Evolutionary conservation across 2,888 invertebrate species (phyloP).

Genomic region (Anarsia innoxiella): DNA sequence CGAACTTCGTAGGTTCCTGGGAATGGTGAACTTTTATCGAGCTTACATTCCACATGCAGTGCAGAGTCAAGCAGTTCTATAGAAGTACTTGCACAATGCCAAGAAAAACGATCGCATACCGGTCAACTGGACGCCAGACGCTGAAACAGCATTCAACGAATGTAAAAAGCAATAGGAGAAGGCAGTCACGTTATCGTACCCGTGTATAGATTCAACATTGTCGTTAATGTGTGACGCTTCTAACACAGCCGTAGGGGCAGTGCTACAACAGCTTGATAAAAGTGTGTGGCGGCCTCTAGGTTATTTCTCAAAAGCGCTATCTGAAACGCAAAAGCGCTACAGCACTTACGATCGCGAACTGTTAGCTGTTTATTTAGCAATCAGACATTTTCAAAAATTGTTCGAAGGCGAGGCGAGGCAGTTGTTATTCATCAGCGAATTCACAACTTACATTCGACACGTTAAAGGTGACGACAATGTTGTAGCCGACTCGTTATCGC

Average conservation of each 20-base stretch:
- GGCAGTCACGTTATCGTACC: conserved; percentile 27
- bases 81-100: conserved; percentile 18
- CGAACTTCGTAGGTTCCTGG: conserved; percentile 9
- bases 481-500: conserved; percentile 15
- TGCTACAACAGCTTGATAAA: conserved; percentile 30
- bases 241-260: conserved; percentile 30
- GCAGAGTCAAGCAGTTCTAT: conserved; percentile 24
- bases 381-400: conserved; percentile 18
- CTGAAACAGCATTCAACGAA: conserved; percentile 17
- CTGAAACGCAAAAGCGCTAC: conserved; percentile 30
- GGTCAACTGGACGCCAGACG: conserved; percentile 11
- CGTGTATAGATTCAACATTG: conserved; percentile 20
- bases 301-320: conserved; percentile 33
- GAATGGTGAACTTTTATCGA: conserved; percentile 31
- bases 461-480: conserved; percentile 13
- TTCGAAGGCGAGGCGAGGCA: conserved; percentile 20
- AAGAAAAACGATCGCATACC: conserved; percentile 20
- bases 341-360: conserved; percentile 21
- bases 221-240: conserved; percentile 35
- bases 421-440: conserved; percentile 17
- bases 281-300: conserved; percentile 28
- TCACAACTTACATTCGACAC: conserved; percentile 13
- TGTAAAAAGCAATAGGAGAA: conserved; percentile 23
- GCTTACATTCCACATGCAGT: conserved; percentile 30
- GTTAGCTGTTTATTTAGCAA: conserved; percentile 17